phyloP scores from a whole-genome alignment of 2,888 invertebrate species.

The Biston stratarius region DNA sequence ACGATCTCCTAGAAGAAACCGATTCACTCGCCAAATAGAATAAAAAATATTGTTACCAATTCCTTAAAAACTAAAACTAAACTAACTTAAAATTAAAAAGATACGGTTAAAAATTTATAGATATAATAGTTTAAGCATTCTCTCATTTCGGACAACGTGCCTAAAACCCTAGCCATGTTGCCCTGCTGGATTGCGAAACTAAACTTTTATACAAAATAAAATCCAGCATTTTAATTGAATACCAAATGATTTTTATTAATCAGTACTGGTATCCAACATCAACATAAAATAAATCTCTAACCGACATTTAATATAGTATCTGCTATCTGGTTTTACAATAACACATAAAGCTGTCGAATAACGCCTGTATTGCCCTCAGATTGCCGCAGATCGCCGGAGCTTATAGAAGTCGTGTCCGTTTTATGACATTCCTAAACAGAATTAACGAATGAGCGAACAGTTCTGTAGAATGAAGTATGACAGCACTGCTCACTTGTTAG shows the following conservation, averaged over 20 bases:
- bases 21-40: no score
- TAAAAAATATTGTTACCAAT: no score
- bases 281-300: slow-evolving; percentile 52
- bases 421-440: slow-evolving; percentile 70
- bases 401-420: slow-evolving; percentile 50
- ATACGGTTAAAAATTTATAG: no score
- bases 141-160: no score
- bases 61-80: no score
- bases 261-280: slow-evolving; percentile 29
- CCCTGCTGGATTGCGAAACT: no score
- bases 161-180: no score
- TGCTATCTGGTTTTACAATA: slow-evolving; percentile 48
- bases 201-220: no score
- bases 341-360: slow-evolving; percentile 58
- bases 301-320: slow-evolving; percentile 47
- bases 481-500: slow-evolving; percentile 43
- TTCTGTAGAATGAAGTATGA: slow-evolving; percentile 50
- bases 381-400: slow-evolving; percentile 43
- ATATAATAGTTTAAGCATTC: no score
- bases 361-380: slow-evolving; percentile 53
- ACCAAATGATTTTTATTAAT: slow-evolving; percentile 8
- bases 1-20: no score
- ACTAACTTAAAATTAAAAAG: no score
- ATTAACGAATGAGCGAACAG: slow-evolving; percentile 58
- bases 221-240: neutral